phyloP scores from a whole-genome alignment of 92 coral and sea anemone species.

The Porites lobata region DNA sequence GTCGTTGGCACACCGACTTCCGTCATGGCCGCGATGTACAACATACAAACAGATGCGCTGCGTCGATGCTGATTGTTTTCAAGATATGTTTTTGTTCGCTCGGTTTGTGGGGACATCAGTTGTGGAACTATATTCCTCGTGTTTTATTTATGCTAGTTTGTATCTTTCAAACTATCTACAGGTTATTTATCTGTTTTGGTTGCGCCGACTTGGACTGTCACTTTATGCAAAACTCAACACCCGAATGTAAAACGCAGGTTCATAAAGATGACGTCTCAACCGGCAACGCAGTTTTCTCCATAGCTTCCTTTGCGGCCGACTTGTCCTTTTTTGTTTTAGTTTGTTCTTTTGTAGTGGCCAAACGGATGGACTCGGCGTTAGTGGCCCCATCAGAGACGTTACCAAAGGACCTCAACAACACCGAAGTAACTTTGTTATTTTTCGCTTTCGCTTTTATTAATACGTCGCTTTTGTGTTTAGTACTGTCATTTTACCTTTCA shows the following conservation, averaged over 20 bases:
- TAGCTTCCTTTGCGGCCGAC: conserved; percentile 64
- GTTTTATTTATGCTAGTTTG: conserved; percentile 43
- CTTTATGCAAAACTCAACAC: neutral
- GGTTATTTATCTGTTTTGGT: conserved; percentile 29
- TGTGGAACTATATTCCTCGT: conserved; percentile 48
- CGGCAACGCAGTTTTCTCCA: neutral
- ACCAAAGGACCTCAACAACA: conserved; percentile 47
- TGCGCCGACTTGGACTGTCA: conserved; percentile 60
- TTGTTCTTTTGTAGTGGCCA: conserved; percentile 32
- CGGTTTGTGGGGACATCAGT: conserved; percentile 71
- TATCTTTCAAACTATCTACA: conserved; percentile 22
- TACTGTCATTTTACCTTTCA: conserved; percentile 50
- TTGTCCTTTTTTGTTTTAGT: conserved; percentile 59
- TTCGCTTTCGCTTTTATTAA: conserved; percentile 33
- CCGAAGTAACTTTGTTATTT: conserved; percentile 39
- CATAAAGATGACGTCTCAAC: conserved; percentile 9
- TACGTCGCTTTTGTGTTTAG: conserved; percentile 33
- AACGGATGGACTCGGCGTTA: conserved; percentile 42
- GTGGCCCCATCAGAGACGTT: conserved; percentile 63
- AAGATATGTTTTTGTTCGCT: conserved; percentile 45
- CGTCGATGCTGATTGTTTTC: neutral
- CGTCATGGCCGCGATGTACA: conserved; percentile 27
- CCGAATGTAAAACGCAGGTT: neutral
- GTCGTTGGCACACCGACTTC: neutral
- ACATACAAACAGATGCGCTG: neutral